Percentiles rank a stretch among this genome's conserved stretches.
These are phyloP conservation scores for Drosophila prostipennis DNA, from an alignment of 2,888 invertebrate species.

Conservation along the genomic window DNA sequence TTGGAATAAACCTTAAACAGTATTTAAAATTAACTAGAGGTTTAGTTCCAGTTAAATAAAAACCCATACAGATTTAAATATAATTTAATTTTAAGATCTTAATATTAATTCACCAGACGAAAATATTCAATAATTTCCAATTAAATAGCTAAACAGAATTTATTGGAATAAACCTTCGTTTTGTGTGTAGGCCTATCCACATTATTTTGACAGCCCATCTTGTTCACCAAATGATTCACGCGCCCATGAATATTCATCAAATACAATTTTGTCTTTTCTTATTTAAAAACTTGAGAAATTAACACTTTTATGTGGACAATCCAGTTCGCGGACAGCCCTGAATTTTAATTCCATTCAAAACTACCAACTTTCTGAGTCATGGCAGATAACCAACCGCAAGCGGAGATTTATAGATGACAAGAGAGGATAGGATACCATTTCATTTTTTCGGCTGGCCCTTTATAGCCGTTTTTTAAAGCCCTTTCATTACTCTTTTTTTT, in stretches of 20 bases:
- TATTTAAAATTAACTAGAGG: background rate
- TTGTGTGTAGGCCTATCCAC: background rate
- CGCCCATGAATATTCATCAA: conserved; percentile 22
- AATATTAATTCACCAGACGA: no score
- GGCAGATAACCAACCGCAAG: conserved; percentile 10
- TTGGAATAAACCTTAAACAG: no score
- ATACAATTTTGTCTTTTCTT: background rate
- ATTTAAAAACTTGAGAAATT: conserved; percentile 15
- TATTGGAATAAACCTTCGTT: background rate
- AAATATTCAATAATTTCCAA: background rate
- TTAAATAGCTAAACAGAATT: background rate
- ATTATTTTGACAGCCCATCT: conserved; percentile 19
- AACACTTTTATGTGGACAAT: conserved; percentile 32
- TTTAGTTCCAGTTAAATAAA: no score
- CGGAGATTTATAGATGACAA: conserved; percentile 28
- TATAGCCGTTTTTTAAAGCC: conserved; percentile 8
- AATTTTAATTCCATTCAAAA: conserved; percentile 3
- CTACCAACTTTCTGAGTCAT: conserved; percentile 29
- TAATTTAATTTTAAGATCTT: no score
- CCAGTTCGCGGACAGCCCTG: conserved; percentile 3
- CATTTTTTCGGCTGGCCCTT: background rate
- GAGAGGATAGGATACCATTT: conserved; percentile 3
- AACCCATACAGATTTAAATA: no score
- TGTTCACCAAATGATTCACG: conserved; percentile 22
- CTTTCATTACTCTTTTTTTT: background rate